Conservation (phyloP, 2,797 vertebrate species). For the Clarias laeviceps region DNA sequence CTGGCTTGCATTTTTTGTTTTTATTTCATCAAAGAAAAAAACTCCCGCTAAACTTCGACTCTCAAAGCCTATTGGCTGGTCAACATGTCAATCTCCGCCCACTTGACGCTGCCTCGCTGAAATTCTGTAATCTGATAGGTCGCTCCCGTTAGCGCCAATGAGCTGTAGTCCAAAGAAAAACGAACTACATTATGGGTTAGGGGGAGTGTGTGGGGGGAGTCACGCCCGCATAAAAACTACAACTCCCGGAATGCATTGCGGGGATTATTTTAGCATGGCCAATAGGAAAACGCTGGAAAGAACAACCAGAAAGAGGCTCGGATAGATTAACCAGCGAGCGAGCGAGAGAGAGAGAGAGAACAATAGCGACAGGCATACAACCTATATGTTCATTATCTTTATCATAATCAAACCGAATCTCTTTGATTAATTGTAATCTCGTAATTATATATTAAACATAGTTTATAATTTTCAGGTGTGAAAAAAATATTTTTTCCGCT, state of each 20-base stretch:
- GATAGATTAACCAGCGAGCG: slow-evolving; percentile 14
- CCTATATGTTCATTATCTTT: neutral
- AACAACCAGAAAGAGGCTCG: slow-evolving; percentile 42
- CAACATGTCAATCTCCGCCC: slow-evolving; percentile 57
- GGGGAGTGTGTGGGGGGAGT: slow-evolving; percentile 42
- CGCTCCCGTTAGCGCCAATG: slow-evolving; percentile 46
- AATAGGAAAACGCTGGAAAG: slow-evolving; percentile 58
- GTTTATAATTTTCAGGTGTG: neutral
- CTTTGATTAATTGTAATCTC: neutral
- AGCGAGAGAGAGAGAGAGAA: slow-evolving; percentile 46
- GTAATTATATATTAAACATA: neutral
- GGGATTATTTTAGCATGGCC: slow-evolving; percentile 52
- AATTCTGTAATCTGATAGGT: slow-evolving; percentile 65
- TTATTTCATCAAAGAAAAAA: slow-evolving; percentile 14
- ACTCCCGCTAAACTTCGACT: slow-evolving; percentile 47
- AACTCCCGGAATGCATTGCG: slow-evolving; percentile 58
- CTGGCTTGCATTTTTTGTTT: slow-evolving; percentile 40
- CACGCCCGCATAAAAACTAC: slow-evolving; percentile 65
- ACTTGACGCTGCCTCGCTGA: slow-evolving; percentile 45
- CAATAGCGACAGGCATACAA: slow-evolving; percentile 56
- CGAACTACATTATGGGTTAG: slow-evolving; percentile 34
- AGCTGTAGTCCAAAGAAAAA: slow-evolving; percentile 58
- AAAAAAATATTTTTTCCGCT: neutral
- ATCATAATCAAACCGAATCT: neutral
- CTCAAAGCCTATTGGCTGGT: slow-evolving; percentile 56